Evolutionary conservation across 2,797 vertebrate genomes (phyloP).

Genomic region (Liasis olivaceus): DNA sequence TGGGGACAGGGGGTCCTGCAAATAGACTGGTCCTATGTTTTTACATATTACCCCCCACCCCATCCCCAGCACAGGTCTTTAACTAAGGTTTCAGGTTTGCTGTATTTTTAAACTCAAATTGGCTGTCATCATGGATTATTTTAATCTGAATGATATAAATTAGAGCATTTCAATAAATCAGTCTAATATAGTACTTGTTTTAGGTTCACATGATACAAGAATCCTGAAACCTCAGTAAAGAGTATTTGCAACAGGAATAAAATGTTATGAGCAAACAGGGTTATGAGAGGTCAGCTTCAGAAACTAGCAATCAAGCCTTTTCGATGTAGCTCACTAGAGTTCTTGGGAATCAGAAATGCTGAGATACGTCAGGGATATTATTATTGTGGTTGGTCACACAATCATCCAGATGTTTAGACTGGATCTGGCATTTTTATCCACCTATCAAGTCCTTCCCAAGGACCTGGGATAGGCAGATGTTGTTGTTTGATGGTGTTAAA

Average conservation of each 20-base stretch:
- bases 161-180: not conserved
- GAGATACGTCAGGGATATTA: not conserved
- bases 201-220: not conserved
- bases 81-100: not conserved
- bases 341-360: not conserved
- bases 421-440: too few relatives aligned
- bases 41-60: not conserved
- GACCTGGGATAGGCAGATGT: too few relatives aligned
- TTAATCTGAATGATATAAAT: not conserved
- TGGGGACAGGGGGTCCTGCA: not conserved
- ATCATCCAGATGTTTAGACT: too few relatives aligned
- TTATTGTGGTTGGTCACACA: not conserved
- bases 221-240: not conserved
- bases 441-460: too few relatives aligned
- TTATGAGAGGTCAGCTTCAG: not conserved
- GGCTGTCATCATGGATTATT: not conserved
- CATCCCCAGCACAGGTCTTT: not conserved
- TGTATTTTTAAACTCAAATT: not conserved
- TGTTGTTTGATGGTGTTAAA: too few relatives aligned
- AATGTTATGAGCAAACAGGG: not conserved
- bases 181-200: not conserved
- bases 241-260: not conserved
- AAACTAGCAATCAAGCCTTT: not conserved
- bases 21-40: not conserved
- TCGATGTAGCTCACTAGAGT: not conserved